Conservation (phyloP, 2,888 invertebrate species). For the Pandemis cinnamomeana region DNA sequence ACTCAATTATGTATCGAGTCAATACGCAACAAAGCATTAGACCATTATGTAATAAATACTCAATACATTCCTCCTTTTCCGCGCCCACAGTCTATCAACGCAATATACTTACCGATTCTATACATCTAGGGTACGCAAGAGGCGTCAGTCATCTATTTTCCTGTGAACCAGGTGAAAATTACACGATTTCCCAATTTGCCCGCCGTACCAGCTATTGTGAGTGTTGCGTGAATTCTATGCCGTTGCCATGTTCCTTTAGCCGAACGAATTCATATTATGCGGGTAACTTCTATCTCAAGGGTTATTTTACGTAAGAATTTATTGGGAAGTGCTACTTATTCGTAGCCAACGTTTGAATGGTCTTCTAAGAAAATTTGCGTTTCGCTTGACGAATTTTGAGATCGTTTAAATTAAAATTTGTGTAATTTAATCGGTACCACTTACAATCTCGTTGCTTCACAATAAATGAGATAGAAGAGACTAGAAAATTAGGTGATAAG, state of each 20-base stretch:
- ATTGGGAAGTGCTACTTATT: not conserved
- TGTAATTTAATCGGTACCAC: too few relatives aligned
- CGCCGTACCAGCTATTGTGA: constrained; percentile 39
- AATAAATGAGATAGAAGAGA: too few relatives aligned
- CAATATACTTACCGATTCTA: constrained; percentile 19
- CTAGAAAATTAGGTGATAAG: too few relatives aligned
- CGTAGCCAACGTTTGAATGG: not conserved
- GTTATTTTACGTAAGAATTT: constrained; percentile 15
- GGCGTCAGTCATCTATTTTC: constrained; percentile 45
- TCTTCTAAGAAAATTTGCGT: not conserved
- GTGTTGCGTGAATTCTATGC: constrained; percentile 38
- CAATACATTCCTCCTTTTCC: constrained; percentile 3
- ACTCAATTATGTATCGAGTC: not conserved
- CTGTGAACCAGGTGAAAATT: constrained; percentile 51
- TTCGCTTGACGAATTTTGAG: not conserved
- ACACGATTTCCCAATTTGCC: constrained; percentile 59
- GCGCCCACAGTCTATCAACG: constrained; percentile 5
- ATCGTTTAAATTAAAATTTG: not conserved
- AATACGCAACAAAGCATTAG: not conserved
- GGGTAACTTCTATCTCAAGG: constrained; percentile 20
- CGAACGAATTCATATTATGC: constrained; percentile 21
- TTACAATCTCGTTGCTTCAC: too few relatives aligned
- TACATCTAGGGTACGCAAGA: not conserved
- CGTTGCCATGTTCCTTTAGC: constrained; percentile 34
- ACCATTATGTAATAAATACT: not conserved